Evolutionary conservation across 2,888 invertebrate genomes (phyloP).

Genomic region (Automeris io): DNA sequence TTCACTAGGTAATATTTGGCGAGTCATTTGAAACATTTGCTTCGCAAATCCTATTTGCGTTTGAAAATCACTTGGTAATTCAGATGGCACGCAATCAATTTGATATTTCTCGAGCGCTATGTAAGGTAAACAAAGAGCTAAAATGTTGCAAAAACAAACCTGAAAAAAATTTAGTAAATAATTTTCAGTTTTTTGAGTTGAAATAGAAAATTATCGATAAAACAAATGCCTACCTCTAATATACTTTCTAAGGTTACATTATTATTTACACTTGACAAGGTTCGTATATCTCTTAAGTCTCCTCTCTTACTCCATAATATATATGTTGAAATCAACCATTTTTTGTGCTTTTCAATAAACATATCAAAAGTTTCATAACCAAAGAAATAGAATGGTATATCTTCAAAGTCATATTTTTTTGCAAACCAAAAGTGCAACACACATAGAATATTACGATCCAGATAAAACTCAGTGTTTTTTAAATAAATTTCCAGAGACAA

Average conservation of each 20-base stretch:
- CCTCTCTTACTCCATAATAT: conserved; percentile 54
- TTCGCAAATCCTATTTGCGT: conserved; percentile 30
- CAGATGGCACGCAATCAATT: conserved; percentile 26
- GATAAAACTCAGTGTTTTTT: conserved; percentile 40
- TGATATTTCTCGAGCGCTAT: conserved; percentile 51
- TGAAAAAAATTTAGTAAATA: conserved; percentile 32
- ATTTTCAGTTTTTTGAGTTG: conserved; percentile 11
- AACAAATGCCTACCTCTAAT: conserved; percentile 15
- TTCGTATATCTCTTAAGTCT: conserved; percentile 27
- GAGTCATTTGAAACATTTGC: conserved; percentile 44
- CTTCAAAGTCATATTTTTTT: conserved; percentile 41
- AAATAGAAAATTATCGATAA: conserved; percentile 3
- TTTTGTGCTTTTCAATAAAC: conserved; percentile 61
- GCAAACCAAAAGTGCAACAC: conserved; percentile 70
- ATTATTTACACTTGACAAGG: conserved; percentile 11
- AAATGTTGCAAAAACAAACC: conserved; percentile 52
- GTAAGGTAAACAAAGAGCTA: conserved; percentile 55
- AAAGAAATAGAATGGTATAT: conserved; percentile 60
- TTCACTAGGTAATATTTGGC: conserved; percentile 45
- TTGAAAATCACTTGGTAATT: conserved; percentile 22
- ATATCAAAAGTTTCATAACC: conserved; percentile 40
- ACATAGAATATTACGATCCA: conserved; percentile 60
- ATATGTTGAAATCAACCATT: conserved; percentile 63
- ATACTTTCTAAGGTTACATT: conserved; percentile 28
- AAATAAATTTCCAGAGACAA: conserved; percentile 38